Evolutionary conservation across 2,888 invertebrate genomes (phyloP).

Genomic region (Netelia melanura): DNA sequence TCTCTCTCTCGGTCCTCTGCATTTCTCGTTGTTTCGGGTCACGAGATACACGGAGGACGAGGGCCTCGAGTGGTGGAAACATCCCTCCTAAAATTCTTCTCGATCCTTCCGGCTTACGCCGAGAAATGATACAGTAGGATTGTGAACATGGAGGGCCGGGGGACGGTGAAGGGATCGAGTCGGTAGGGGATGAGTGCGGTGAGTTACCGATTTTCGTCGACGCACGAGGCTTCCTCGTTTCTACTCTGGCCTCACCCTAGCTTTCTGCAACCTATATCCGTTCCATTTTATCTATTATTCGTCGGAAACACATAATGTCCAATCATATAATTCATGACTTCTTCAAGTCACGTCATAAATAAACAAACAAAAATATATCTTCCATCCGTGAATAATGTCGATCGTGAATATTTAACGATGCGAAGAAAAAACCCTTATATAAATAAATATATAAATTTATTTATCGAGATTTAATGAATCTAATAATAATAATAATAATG

Average conservation of each 20-base stretch:
- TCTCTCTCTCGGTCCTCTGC: background rate
- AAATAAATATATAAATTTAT: too few relatives aligned
- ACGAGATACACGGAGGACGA: conserved; percentile 2
- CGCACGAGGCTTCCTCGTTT: background rate
- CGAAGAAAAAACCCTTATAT: background rate
- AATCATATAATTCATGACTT: conserved; percentile 11
- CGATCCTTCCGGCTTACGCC: conserved; percentile 15
- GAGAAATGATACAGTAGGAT: background rate
- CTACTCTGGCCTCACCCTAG: background rate
- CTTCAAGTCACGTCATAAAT: conserved; percentile 12
- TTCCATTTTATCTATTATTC: background rate
- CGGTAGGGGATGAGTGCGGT: background rate
- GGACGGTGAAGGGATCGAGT: too few relatives aligned
- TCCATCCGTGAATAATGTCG: conserved; percentile 11
- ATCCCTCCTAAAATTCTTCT: conserved; percentile 20
- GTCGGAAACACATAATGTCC: background rate
- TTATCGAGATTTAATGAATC: too few relatives aligned
- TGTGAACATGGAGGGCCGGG: background rate
- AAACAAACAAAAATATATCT: conserved; percentile 8
- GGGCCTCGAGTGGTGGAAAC: background rate
- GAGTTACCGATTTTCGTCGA: background rate
- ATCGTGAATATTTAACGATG: conserved; percentile 10
- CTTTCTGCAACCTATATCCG: conserved; percentile 10
- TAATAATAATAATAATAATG: too few relatives aligned
- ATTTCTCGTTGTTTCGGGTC: conserved; percentile 29